Conservation (phyloP, 2,888 invertebrate genomes). For the Melitaea athalia region DNA sequence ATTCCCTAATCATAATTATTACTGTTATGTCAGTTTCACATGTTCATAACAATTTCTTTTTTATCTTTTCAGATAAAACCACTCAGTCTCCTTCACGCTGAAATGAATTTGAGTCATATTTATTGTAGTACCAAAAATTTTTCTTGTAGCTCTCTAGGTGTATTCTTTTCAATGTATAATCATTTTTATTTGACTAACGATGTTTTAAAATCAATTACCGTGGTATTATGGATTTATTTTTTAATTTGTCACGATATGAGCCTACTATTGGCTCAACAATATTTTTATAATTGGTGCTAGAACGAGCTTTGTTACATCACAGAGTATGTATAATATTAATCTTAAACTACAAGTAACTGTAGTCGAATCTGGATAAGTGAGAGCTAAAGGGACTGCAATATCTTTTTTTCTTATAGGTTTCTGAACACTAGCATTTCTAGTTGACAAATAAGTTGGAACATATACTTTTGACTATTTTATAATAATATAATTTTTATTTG, state of each 20-base stretch:
- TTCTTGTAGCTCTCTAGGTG: slow-evolving; percentile 69
- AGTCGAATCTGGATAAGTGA: too few species aligned
- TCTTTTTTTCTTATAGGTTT: too few species aligned
- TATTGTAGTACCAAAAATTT: slow-evolving; percentile 56
- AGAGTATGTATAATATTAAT: slow-evolving; percentile 2
- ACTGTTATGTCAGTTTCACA: too few species aligned
- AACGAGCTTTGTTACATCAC: slow-evolving; percentile 27
- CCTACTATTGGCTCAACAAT: slow-evolving; percentile 18
- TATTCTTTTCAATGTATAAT: slow-evolving; percentile 50
- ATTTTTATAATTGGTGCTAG: slow-evolving; percentile 40
- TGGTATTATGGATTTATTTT: slow-evolving; percentile 40
- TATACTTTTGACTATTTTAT: too few species aligned
- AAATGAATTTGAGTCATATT: slow-evolving; percentile 53
- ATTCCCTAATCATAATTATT: too few species aligned
- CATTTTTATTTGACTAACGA: slow-evolving; percentile 48
- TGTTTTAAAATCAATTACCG: slow-evolving; percentile 54
- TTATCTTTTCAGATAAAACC: slow-evolving; percentile 52
- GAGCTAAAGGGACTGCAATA: too few species aligned
- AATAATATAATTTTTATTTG: too few species aligned
- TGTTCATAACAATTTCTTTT: slow-evolving; percentile 1
- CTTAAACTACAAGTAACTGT: neutral
- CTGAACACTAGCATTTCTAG: too few species aligned
- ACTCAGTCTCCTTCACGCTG: slow-evolving; percentile 47
- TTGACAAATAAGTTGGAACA: too few species aligned
- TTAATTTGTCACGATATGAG: slow-evolving; percentile 38